Percentiles rank a stretch among this genome's conserved stretches.
Evolutionary conservation across 2,797 vertebrate genomes (phyloP).

Genomic region (Macroramphosus scolopax): DNA sequence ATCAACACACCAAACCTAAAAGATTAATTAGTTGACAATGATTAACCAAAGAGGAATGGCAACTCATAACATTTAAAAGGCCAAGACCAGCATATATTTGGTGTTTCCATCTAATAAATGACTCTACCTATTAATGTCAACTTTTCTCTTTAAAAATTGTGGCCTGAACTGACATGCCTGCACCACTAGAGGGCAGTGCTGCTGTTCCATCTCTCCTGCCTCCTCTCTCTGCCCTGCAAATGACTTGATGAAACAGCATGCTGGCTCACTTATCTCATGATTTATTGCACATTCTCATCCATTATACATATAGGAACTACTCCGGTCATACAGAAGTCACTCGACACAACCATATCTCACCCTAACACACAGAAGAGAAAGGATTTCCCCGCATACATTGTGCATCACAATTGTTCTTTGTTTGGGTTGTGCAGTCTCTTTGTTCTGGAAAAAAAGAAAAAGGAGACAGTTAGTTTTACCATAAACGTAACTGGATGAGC

Average conservation of each 20-base stretch:
- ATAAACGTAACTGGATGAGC: constrained; percentile 17
- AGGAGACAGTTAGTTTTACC: constrained; percentile 5
- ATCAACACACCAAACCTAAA: no score
- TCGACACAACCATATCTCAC: constrained; percentile 20
- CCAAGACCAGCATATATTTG: not conserved
- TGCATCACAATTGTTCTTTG: constrained; percentile 38
- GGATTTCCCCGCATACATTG: constrained; percentile 46
- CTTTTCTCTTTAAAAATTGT: no score
- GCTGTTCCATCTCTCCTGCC: not conserved
- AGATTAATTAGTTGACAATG: no score
- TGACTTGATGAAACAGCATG: constrained; percentile 4
- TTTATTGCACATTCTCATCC: constrained; percentile 54
- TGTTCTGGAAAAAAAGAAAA: constrained; percentile 28
- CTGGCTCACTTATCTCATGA: constrained; percentile 39
- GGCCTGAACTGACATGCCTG: no score
- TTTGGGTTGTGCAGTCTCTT: constrained; percentile 50
- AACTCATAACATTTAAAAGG: no score
- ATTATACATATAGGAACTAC: constrained; percentile 46
- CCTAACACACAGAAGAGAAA: constrained; percentile 35
- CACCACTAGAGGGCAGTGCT: constrained; percentile 64
- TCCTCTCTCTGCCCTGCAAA: constrained; percentile 1
- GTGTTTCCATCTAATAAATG: not conserved
- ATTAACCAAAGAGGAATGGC: no score
- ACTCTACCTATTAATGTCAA: no score
- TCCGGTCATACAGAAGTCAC: constrained; percentile 51